Conservation (phyloP, 2,797 vertebrate genomes). For the Champsocephalus esox region DNA sequence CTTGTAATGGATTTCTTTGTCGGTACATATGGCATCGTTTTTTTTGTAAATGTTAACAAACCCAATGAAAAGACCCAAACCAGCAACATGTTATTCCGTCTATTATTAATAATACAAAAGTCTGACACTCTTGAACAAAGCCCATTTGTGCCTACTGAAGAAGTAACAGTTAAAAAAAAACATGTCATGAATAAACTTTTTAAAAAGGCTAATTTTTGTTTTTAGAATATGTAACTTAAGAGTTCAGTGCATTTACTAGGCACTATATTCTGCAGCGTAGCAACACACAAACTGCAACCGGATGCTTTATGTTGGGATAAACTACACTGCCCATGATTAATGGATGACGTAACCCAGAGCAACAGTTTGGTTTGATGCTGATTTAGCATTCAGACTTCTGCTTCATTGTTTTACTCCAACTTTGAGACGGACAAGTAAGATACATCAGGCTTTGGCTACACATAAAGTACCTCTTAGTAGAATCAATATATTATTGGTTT, state of each 20-base stretch:
- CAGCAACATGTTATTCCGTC: background rate
- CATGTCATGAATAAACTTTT: background rate
- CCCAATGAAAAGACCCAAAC: background rate
- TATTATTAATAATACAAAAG: background rate
- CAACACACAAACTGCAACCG: background rate
- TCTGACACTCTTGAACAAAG: background rate
- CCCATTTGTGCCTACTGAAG: background rate
- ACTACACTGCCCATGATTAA: background rate
- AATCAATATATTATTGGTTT: background rate
- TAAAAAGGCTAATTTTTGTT: too few relatives aligned
- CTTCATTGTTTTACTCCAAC: background rate
- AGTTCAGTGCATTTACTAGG: too few relatives aligned
- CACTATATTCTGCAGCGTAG: too few relatives aligned
- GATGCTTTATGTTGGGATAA: background rate
- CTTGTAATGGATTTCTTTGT: background rate
- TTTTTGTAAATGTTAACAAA: too few relatives aligned
- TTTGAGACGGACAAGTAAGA: background rate
- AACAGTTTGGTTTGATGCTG: constrained; percentile 4
- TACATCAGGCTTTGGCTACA: background rate
- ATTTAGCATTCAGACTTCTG: background rate
- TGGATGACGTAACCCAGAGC: background rate
- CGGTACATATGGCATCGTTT: background rate
- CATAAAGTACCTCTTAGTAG: background rate
- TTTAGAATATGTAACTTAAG: too few relatives aligned
- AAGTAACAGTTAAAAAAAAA: too few relatives aligned